phyloP scores from a whole-genome alignment of 2,888 invertebrate genomes.

The Rhagium mordax region DNA sequence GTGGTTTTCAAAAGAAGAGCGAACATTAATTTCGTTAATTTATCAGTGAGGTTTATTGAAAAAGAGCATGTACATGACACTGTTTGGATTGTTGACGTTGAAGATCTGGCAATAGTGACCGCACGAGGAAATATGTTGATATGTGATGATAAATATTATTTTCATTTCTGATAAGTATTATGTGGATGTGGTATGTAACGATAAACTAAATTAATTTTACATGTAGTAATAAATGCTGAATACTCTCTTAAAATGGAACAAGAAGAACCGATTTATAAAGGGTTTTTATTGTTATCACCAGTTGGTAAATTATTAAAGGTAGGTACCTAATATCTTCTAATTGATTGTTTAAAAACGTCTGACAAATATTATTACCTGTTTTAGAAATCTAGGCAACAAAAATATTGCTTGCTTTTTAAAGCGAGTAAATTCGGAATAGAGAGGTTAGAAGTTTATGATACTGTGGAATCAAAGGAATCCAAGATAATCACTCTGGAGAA shows the following conservation, averaged over 20 bases:
- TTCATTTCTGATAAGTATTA: constrained; percentile 40
- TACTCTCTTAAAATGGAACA: constrained; percentile 75
- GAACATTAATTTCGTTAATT: no score
- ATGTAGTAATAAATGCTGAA: constrained; percentile 24
- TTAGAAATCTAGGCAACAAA: constrained; percentile 90
- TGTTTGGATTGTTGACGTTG: not conserved
- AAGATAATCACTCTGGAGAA: constrained; percentile 87
- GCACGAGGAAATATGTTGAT: constrained; percentile 35
- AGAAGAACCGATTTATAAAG: constrained; percentile 83
- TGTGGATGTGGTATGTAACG: constrained; percentile 49
- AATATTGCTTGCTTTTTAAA: constrained; percentile 84
- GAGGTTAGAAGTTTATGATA: constrained; percentile 88
- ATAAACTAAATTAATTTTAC: constrained; percentile 35
- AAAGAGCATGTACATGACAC: not conserved
- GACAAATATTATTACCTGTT: constrained; percentile 58
- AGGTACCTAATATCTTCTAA: constrained; percentile 47
- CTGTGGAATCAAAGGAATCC: constrained; percentile 71
- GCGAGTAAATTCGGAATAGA: constrained; percentile 90
- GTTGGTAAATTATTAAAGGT: constrained; percentile 84
- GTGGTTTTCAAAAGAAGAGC: not conserved
- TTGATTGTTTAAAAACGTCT: constrained; percentile 31
- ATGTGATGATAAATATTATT: constrained; percentile 35
- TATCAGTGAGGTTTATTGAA: no score
- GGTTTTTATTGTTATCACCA: constrained; percentile 85
- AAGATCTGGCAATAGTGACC: constrained; percentile 11